A percentile compares a stretch with the other conserved stretches of the same genome.
phyloP scores from a whole-genome alignment of 2,113 vertebrate genomes.

The zebrafish (Danio rerio) region GRCz12tu NC_133181.1:56433501-56434000 shows the following conservation, averaged over 20 bases:
- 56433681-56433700: too few species aligned
- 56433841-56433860: constrained; percentile 9
- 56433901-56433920: constrained; percentile 17
- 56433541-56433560: too few species aligned
- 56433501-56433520: too few species aligned
- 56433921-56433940: constrained; percentile 9
- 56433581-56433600: too few species aligned
- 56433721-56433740: neutral
- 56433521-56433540: too few species aligned
- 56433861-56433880: neutral
- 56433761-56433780: constrained; percentile 11
- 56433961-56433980: constrained; percentile 45
- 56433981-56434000: constrained; percentile 2
- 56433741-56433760: neutral
- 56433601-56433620: too few species aligned
- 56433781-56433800: constrained; percentile 22
- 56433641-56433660: too few species aligned
- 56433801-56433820: neutral
- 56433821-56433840: neutral
- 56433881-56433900: constrained; percentile 27
- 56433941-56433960: neutral
- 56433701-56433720: too few species aligned
- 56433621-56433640: too few species aligned
- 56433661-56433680: too few species aligned
- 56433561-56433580: too few species aligned